Conservation (phyloP, 2,797 vertebrate species). For the Tadarida brasiliensis region DNA sequence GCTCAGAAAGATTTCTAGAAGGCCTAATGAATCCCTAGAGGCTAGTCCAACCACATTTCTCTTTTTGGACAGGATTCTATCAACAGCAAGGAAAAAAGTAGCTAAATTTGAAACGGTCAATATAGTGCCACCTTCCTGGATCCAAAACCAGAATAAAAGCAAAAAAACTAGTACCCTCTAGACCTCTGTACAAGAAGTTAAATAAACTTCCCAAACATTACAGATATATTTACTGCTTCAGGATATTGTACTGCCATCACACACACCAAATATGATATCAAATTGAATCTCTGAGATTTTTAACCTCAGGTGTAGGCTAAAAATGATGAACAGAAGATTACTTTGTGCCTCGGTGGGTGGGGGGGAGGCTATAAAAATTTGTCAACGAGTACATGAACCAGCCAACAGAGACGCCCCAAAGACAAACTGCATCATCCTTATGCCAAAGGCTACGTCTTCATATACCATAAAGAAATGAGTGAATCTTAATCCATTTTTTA, state of each 20-base stretch:
- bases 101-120: not conserved
- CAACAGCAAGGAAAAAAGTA: not conserved
- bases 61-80: not conserved
- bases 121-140: not conserved
- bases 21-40: not conserved
- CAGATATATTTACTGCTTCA: not conserved
- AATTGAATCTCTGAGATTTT: conserved; percentile 26
- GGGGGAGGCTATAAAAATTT: not conserved
- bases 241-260: not conserved
- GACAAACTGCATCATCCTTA: not conserved
- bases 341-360: not conserved
- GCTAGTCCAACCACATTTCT: not conserved
- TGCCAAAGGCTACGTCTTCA: not conserved
- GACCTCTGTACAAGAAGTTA: not conserved
- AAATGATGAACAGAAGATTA: not conserved
- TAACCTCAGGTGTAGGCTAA: not conserved
- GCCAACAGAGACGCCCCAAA: not conserved
- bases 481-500: not conserved
- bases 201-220: not conserved
- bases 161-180: not conserved
- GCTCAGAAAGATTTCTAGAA: conserved; percentile 1
- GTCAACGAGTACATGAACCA: not conserved
- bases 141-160: not conserved
- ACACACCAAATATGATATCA: not conserved
- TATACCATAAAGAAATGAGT: not conserved